These are phyloP conservation scores for Dicentrarchus labrax DNA, from an alignment of 2,113 vertebrate genomes.

Conservation along the genomic window DNA sequence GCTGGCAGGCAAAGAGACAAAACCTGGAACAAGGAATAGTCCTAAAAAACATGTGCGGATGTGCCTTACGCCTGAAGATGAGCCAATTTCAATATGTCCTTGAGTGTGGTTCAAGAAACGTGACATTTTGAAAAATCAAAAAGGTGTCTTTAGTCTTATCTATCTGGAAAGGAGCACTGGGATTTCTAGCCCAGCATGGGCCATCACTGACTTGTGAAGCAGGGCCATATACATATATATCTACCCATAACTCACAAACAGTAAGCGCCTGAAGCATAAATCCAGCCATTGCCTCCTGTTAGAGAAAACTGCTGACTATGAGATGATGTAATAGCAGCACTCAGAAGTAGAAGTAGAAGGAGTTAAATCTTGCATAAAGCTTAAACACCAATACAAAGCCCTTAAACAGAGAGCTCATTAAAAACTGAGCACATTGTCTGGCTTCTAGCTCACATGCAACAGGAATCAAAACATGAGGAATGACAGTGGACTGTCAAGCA, in stretches of 20 bases:
- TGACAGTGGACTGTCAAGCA: constrained; percentile 23
- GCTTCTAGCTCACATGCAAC: constrained; percentile 5
- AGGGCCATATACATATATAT: neutral
- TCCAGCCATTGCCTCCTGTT: neutral
- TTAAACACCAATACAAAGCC: constrained; percentile 8
- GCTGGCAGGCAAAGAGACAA: constrained; percentile 22
- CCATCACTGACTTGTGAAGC: neutral
- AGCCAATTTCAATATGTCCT: neutral
- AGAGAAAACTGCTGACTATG: constrained; percentile 1
- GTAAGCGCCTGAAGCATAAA: neutral
- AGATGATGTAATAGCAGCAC: constrained; percentile 30
- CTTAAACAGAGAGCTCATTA: constrained; percentile 45
- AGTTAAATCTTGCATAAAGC: constrained; percentile 16
- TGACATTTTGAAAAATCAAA: neutral
- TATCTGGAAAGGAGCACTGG: neutral
- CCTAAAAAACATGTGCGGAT: neutral
- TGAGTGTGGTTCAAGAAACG: neutral
- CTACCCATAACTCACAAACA: neutral
- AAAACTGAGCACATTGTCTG: constrained; percentile 1
- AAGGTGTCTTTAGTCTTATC: neutral
- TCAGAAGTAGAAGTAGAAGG: neutral
- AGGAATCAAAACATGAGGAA: constrained; percentile 32
- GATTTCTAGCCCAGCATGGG: neutral
- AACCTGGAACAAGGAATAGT: neutral
- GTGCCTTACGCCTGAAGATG: neutral